Base-by-base conservation (phyloP, 2,888 invertebrate genomes). In the Falcaria lacertinaria region DNA sequence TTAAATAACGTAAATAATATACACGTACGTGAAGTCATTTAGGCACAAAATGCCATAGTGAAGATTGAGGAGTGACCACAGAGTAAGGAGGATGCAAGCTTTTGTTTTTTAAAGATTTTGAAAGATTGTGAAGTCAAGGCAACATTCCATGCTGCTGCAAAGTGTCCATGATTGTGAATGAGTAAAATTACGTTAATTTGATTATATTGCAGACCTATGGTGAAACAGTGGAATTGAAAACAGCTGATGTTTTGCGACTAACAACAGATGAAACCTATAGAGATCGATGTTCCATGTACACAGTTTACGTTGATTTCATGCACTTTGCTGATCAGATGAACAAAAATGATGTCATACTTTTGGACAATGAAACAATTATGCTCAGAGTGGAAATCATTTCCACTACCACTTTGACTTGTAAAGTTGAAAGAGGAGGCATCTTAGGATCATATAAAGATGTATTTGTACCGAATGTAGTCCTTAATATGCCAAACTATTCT, bases 281-380 rank as follows among this genome's bases (percentile, higher is more conserved):
- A 57, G 91, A 91, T 15, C 79, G 89, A 52, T 91, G 91, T 54
- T 90, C 88, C 0, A 80, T 75, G 15, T 88, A 90, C 54, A 90
- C 90, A 39, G 81, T 92, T 1, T 92, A 89, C 52, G 79, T 92
- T 0, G 91, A 92, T 56, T 91, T 89, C 50, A 74, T 90, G 64
- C 64, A 88, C 42, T 81, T 92, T 14, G 77, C 86, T 1, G 86
- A 90, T 7, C 82, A 87, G 52, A 47, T 91, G 38, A 80, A 77
- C 32, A 91, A 90, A 50, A 90, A 90, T 3, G 87, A 91, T 52
- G 54, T 54, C 2, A 55, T 92, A 2, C 55, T 89, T 4, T 48
- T 92, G 4, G 91, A 91, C 55, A 95, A 96, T 76, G 96, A 96
- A 48, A 90, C 92, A 4, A 93, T 97, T 43, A 91, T 93, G 50